Evolutionary conservation across 2,888 invertebrate species (phyloP), one percentile per base, ranked within the genome.

Genomic region (Drosophila atripex): DNA sequence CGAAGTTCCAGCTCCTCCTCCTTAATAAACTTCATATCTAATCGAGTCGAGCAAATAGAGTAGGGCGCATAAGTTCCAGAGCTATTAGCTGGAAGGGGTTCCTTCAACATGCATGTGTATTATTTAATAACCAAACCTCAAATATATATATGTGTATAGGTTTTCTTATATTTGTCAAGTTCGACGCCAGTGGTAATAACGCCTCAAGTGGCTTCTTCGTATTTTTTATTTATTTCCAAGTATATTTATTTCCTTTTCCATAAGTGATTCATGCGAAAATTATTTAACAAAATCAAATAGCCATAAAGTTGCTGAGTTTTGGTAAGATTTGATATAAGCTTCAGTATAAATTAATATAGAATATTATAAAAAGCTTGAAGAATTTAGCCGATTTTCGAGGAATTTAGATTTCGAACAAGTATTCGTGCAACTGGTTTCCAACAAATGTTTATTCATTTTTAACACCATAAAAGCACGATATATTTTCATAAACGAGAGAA

Each of bases 11-110:
- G 50, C 30, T 63, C 43, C 61, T 61, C 50, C 70, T 43, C 41
- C 56, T 50, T 51, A 58, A 49, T 23, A 38, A 51, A 11, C 9
- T 21, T 57, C 63, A 74, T 86, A 82, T 82, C 82, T 82, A 82
- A 82, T 82, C 82, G 57, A 60, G 60, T n/a, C 60, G 49, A 64
- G 76, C 53, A 86, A 86, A 82, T 75, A 63, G 78, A 75, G 65
- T 16, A 39, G 47, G 64, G 51, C 64, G 57, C 57, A 71, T 71
- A 65, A 68, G 65, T 59, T 66, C 35, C 54, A 43, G 63, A 70
- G 71, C 73, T 68, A 70, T 60, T 65, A 60, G 60, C 59, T 52
- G 51, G 60, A 60, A 70, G 68, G 73, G 72, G 71, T 56, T 54
- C 56, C 52, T 32, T 35, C 55, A 23, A 58, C 58, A 46, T 49